Conservation (phyloP, 1,140 invertebrate genomes). For the Caenorhabditis tropicalis region DNA sequence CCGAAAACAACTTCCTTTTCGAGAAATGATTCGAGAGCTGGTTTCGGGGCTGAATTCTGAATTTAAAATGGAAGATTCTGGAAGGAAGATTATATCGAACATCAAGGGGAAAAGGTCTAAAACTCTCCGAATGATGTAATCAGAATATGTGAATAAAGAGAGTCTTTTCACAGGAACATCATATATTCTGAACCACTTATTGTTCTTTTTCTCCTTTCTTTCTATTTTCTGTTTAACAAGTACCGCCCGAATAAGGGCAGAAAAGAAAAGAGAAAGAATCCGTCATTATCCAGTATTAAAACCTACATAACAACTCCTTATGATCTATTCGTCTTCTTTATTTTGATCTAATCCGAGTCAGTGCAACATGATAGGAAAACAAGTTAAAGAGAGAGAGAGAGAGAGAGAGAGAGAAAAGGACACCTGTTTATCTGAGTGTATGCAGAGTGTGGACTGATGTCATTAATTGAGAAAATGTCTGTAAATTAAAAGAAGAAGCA, state of each 20-base stretch:
- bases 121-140: too few relatives aligned
- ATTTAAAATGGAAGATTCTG: too few relatives aligned
- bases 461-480: constrained; percentile 18
- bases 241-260: background rate
- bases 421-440: background rate
- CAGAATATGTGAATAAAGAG: too few relatives aligned
- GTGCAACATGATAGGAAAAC: background rate
- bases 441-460: background rate
- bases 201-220: background rate
- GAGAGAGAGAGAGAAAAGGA: background rate
- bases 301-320: background rate
- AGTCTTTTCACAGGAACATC: too few relatives aligned
- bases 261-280: too few relatives aligned
- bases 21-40: too few relatives aligned
- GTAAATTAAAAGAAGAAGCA: background rate
- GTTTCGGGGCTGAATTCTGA: too few relatives aligned
- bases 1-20: too few relatives aligned
- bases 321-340: background rate
- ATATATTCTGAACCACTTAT: background rate
- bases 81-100: too few relatives aligned
- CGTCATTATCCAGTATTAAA: background rate
- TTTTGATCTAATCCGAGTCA: background rate
- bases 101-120: too few relatives aligned
- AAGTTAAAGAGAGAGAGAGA: background rate
- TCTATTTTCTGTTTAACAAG: background rate